Base-by-base conservation (phyloP, 2,888 invertebrate species). In the Itoplectis maculator region DNA sequence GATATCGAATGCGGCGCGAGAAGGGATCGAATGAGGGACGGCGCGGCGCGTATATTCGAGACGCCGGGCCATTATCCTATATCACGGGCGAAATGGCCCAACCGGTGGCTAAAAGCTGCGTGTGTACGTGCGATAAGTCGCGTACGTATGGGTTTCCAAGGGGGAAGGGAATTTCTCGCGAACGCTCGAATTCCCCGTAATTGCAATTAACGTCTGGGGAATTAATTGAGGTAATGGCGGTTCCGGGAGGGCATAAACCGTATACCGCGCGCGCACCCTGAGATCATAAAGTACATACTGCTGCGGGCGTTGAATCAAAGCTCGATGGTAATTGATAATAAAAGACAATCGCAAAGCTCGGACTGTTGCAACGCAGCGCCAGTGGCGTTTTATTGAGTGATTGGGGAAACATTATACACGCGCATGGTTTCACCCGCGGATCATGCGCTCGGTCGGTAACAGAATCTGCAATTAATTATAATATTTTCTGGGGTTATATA, bases 1-100 rank as follows among this genome's bases (percentile, higher is more conserved):
- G 80, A 83, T 84, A 82, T 84, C 84, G 79, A 77, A 79, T 78
- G 74, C 63, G 69, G 75, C 45, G 23, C 29, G 47, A 75, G n/a
- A 70, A 49, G 65, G 42, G 37, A 49, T 23, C 56, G 61, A 63
- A 69, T 37, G 68, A 74, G 79, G 13, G 66, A 20, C 42, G 35
- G 37, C 9, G 11, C 42, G 35, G 37, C 9, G 11, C 18, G 11
- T 61, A 61, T 47, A 73, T 20, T 11, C 72, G 47, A n/a, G n/a
- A 61, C 35, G 20, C 40, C 51, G 29, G 54, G 23, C 42, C 56
- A 73, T 59, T 66, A 77, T 56, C 15, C 59, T 61, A 23, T 54
- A 77, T 56, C 59, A 77, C 69, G 72, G 35, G 47, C n/a, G 20
- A 8, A 29, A 13, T 6, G 35, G 2, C 15, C 9, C 35, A 37